These are phyloP conservation scores for Psophia crepitans DNA, from an alignment of 2,113 vertebrate genomes.

Conservation along the genomic window DNA sequence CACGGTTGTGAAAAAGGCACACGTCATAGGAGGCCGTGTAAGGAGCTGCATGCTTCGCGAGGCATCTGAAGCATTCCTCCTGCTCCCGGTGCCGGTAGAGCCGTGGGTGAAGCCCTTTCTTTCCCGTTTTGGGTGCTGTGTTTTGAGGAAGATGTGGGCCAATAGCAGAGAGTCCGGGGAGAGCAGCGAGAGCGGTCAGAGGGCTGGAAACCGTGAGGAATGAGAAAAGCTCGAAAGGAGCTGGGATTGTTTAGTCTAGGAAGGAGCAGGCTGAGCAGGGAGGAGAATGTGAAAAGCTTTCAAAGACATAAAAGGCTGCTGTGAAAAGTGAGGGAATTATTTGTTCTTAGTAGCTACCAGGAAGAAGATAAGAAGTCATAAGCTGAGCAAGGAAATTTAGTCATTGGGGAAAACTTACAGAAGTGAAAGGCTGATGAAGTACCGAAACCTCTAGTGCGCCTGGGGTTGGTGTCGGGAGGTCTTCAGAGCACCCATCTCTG, in stretches of 20 bases:
- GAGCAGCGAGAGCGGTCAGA: not conserved
- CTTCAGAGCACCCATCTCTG: not conserved
- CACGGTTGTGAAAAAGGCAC: not conserved
- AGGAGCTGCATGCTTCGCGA: not conserved
- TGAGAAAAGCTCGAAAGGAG: slow-evolving; percentile 21
- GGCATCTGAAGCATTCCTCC: slow-evolving; percentile 1
- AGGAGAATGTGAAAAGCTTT: not conserved
- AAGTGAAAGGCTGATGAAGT: not conserved
- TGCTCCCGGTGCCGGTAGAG: not conserved
- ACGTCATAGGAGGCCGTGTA: not conserved
- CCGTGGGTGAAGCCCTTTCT: not conserved
- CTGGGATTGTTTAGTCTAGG: slow-evolving; percentile 52
- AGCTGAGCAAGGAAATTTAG: not conserved
- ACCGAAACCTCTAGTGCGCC: not conserved
- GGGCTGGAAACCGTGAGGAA: slow-evolving; percentile 11
- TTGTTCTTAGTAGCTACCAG: not conserved
- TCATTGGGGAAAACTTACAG: not conserved
- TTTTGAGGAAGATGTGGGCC: not conserved
- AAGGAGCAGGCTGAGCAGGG: not conserved
- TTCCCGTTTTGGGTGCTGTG: not conserved
- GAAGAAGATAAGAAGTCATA: not conserved
- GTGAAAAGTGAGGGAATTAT: not conserved
- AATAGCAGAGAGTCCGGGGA: not conserved
- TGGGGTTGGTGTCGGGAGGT: not conserved
- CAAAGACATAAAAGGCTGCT: slow-evolving; percentile 26